These are phyloP conservation scores for Scomberomorus guttatus DNA, from an alignment of 2,797 vertebrate genomes.

Conservation along the genomic window DNA sequence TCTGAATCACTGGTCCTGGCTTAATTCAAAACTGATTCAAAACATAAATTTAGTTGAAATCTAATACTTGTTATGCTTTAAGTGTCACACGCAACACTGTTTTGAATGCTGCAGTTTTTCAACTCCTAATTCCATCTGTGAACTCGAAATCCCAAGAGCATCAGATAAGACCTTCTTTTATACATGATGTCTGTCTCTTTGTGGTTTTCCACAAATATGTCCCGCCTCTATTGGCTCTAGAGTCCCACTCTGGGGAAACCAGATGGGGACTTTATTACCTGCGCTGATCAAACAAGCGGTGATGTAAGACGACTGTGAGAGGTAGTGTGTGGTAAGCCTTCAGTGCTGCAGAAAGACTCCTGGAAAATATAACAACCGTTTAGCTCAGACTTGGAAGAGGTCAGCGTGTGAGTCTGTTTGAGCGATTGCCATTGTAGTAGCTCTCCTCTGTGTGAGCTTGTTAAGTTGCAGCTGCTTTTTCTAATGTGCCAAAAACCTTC, in stretches of 20 bases:
- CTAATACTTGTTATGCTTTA: not conserved
- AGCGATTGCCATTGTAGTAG: constrained; percentile 9
- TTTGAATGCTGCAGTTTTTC: constrained; percentile 2
- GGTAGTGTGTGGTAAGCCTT: constrained; percentile 45
- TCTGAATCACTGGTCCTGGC: not conserved
- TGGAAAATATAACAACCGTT: constrained; percentile 66
- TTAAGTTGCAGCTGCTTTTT: constrained; percentile 48
- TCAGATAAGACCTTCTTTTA: constrained; percentile 42
- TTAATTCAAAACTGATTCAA: not conserved
- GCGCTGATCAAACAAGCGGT: constrained; percentile 77
- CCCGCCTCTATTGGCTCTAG: constrained; percentile 50
- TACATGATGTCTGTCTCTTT: constrained; percentile 35
- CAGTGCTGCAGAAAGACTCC: constrained; percentile 41
- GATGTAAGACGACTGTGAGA: constrained; percentile 71
- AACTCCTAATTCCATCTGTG: constrained; percentile 42
- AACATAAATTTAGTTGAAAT: constrained; percentile 12
- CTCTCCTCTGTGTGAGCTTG: constrained; percentile 41
- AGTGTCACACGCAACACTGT: not conserved
- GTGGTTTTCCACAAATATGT: constrained; percentile 66
- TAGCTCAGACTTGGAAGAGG: constrained; percentile 64
- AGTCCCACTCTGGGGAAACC: constrained; percentile 55
- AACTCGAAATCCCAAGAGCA: constrained; percentile 47
- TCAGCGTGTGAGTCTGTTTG: constrained; percentile 38
- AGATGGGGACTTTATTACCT: constrained; percentile 81
- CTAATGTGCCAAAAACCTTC: constrained; percentile 46